phyloP scores from a whole-genome alignment of 2,797 vertebrate species.

The Alosa sapidissima region DNA sequence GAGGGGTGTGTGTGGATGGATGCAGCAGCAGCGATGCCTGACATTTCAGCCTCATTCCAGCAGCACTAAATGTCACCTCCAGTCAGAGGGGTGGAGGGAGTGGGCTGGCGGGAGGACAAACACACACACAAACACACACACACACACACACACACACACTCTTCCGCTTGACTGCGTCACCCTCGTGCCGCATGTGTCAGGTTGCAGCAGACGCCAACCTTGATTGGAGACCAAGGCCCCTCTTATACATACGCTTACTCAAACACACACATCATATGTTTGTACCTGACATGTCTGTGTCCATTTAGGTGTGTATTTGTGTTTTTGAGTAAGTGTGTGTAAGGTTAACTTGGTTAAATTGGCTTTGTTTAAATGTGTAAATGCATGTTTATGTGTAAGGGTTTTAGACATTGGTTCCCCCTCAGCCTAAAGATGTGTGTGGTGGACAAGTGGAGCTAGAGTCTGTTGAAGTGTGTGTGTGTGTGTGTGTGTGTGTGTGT shows the following conservation, averaged over 20 bases:
- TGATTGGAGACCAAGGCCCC: slow-evolving; percentile 39
- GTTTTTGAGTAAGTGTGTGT: neutral
- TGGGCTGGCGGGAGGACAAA: slow-evolving; percentile 55
- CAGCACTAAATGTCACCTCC: slow-evolving; percentile 56
- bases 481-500: too few relatives aligned
- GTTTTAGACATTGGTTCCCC: too few relatives aligned
- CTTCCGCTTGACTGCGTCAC: neutral
- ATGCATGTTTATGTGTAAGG: neutral
- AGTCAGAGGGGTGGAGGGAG: slow-evolving; percentile 25
- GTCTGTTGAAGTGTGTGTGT: too few relatives aligned
- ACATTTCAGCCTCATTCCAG: slow-evolving; percentile 53
- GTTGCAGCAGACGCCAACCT: slow-evolving; percentile 31
- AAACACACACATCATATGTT: neutral
- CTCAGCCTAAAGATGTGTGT: too few relatives aligned
- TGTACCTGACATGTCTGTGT: too few relatives aligned
- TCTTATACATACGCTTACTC: neutral
- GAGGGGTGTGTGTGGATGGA: neutral
- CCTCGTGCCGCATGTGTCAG: slow-evolving; percentile 67
- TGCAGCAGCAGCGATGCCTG: slow-evolving; percentile 24
- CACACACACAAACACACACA: too few relatives aligned
- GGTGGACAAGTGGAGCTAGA: too few relatives aligned
- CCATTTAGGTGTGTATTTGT: too few relatives aligned
- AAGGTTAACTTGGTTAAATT: too few relatives aligned
- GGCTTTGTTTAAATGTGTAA: neutral
- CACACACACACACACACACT: neutral